Conservation (phyloP, 2,113 vertebrate species). For the Caretta caretta region DNA sequence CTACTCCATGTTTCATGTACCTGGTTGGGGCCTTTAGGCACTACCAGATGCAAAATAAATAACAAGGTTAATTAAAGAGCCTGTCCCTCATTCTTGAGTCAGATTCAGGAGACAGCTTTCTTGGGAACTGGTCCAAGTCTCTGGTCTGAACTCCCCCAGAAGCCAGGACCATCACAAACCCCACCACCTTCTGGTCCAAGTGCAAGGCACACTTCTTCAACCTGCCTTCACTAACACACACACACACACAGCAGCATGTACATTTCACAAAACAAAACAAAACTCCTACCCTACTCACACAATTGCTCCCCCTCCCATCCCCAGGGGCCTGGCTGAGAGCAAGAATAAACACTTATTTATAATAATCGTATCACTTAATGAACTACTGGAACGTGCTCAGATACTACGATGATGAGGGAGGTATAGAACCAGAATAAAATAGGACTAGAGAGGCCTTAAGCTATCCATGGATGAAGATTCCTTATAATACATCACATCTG, state of each 20-base stretch:
- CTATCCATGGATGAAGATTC: background rate
- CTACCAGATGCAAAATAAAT: background rate
- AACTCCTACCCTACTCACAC: background rate
- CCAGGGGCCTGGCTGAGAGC: fast-evolving
- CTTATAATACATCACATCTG: background rate
- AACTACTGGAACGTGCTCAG: background rate
- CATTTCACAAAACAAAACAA: background rate
- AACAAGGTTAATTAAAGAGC: background rate
- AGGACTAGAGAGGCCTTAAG: background rate
- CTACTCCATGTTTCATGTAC: background rate
- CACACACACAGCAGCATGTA: background rate
- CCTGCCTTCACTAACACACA: background rate
- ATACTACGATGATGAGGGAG: background rate
- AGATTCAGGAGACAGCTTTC: background rate
- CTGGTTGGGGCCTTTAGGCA: background rate
- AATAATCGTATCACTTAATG: background rate
- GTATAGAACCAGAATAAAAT: background rate
- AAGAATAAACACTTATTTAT: background rate
- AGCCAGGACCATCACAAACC: background rate
- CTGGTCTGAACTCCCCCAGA: background rate
- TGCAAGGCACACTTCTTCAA: background rate
- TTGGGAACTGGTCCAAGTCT: background rate
- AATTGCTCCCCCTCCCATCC: background rate
- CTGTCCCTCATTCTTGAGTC: background rate
- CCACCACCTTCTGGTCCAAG: background rate